phyloP scores from a whole-genome alignment of 2,888 invertebrate genomes.

The Parasteatoda lunata region DNA sequence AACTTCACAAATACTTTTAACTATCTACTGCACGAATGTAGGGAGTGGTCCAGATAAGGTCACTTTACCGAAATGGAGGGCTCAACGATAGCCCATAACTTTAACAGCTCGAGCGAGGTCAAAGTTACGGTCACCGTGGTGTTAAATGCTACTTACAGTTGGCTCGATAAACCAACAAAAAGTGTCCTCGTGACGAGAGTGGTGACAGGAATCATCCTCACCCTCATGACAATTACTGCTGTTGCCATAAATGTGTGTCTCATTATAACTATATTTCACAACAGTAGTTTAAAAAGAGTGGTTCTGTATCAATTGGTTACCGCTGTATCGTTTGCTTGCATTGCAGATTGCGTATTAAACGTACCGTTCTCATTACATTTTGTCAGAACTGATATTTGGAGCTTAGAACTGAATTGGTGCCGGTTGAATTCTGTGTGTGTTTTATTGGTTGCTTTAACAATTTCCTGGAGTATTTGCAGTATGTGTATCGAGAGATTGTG shows the following conservation, averaged over 20 bases:
- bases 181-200: conserved; percentile 17
- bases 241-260: conserved; percentile 37
- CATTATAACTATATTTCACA: conserved; percentile 35
- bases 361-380: conserved; percentile 36
- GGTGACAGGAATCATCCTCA: conserved; percentile 26
- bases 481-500: conserved; percentile 53
- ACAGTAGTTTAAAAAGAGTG: conserved; percentile 54
- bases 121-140: conserved; percentile 53
- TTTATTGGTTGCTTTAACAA: conserved; percentile 14
- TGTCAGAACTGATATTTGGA: conserved; percentile 10
- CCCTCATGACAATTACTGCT: conserved; percentile 18
- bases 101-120: conserved; percentile 35
- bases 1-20: conserved; percentile 6
- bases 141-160: conserved; percentile 55
- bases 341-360: conserved; percentile 50
- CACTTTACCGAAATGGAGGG: background rate
- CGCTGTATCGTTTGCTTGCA: conserved; percentile 28
- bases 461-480: conserved; percentile 45
- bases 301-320: conserved; percentile 45
- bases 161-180: conserved; percentile 48
- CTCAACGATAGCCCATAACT: background rate
- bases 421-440: conserved; percentile 35
- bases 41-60: background rate
- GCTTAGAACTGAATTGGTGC: conserved; percentile 30
- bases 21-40: background rate